Conservation (phyloP, 2,113 vertebrate genomes). For the Struthio camelus region DNA sequence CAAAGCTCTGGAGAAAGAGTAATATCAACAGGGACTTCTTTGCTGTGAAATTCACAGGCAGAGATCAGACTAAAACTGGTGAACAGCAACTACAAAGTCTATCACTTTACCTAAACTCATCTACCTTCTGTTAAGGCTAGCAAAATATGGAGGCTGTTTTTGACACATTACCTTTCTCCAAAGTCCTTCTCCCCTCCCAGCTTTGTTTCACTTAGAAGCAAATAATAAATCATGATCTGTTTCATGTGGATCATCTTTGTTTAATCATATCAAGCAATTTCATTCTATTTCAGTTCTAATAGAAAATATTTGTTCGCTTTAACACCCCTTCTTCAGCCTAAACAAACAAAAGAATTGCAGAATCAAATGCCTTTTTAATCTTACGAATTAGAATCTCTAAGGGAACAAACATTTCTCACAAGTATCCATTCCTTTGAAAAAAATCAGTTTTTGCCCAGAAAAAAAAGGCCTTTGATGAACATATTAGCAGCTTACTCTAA, state of each 20-base stretch:
- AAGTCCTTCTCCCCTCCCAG: neutral
- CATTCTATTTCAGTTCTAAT: neutral
- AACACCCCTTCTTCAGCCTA: neutral
- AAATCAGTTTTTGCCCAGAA: neutral
- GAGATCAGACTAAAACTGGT: neutral
- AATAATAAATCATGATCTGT: neutral
- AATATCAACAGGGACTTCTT: neutral
- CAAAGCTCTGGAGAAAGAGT: neutral
- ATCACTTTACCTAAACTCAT: neutral
- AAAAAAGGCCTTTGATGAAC: neutral
- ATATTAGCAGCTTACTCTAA: neutral
- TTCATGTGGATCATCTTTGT: neutral
- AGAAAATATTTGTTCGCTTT: constrained; percentile 8
- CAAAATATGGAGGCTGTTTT: neutral
- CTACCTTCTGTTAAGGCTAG: neutral
- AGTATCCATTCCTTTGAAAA: constrained; percentile 14
- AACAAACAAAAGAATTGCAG: constrained; percentile 33
- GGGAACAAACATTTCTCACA: constrained; percentile 11
- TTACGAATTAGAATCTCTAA: neutral
- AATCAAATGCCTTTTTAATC: neutral
- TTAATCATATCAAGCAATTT: constrained; percentile 13
- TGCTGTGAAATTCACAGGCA: neutral
- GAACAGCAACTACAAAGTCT: neutral
- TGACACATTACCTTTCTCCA: neutral
- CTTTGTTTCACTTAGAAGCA: neutral